Conservation (phyloP, 1,140 invertebrate species). For the Anadara kagoshimensis region DNA sequence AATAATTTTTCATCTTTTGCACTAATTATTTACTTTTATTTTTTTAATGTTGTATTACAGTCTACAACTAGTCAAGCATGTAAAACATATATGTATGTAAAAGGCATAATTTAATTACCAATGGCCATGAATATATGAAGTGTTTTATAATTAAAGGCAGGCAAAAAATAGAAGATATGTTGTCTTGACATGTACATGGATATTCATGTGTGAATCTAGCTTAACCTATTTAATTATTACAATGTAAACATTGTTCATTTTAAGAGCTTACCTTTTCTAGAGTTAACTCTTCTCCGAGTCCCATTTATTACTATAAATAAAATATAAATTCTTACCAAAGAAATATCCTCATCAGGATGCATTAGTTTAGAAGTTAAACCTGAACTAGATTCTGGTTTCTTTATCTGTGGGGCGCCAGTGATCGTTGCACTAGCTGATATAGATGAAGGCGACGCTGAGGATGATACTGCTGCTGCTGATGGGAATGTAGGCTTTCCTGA, state of each 20-base stretch:
- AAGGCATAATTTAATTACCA: too few species aligned
- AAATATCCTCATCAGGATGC: constrained; percentile 95
- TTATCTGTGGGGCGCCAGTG: constrained; percentile 71
- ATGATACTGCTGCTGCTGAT: constrained; percentile 61
- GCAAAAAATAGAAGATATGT: too few species aligned
- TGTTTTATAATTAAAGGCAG: too few species aligned
- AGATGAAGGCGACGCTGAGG: constrained; percentile 86
- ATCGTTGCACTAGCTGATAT: constrained; percentile 75
- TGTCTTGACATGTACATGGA: too few species aligned
- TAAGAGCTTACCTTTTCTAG: background rate
- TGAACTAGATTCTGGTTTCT: constrained; percentile 84
- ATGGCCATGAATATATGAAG: too few species aligned
- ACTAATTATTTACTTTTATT: too few species aligned
- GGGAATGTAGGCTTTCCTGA: constrained; percentile 60
- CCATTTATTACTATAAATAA: constrained; percentile 2
- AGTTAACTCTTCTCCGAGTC: background rate
- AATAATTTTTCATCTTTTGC: too few species aligned
- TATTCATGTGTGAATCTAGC: too few species aligned
- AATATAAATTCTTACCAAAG: constrained; percentile 78
- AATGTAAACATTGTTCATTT: constrained; percentile 1
- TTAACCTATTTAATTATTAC: background rate
- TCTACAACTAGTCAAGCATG: too few species aligned
- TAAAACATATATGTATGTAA: too few species aligned
- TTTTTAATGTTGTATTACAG: too few species aligned
- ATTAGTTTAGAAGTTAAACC: constrained; percentile 92